These are phyloP conservation scores for Pangasius krempfi DNA, from an alignment of 2,797 vertebrate species.

Conservation along the genomic window DNA sequence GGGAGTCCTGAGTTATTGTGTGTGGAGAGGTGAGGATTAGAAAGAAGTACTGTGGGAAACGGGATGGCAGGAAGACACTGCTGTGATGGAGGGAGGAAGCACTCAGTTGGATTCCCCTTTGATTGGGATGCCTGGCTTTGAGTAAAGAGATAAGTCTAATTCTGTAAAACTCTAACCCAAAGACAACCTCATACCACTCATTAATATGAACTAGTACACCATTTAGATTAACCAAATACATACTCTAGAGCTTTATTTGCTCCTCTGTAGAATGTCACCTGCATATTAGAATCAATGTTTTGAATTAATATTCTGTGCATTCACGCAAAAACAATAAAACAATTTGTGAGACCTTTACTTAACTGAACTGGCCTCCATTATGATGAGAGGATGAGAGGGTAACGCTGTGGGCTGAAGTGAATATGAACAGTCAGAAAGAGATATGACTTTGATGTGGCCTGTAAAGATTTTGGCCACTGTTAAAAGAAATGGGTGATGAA, in stretches of 20 bases:
- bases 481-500: slow-evolving; percentile 52
- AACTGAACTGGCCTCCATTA: slow-evolving; percentile 31
- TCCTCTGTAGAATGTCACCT: slow-evolving; percentile 48
- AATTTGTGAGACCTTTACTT: slow-evolving; percentile 20
- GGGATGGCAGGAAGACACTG: slow-evolving; percentile 57
- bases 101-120: slow-evolving; percentile 58
- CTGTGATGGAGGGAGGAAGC: slow-evolving; percentile 51
- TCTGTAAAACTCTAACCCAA: slow-evolving; percentile 40
- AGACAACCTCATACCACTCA: slow-evolving; percentile 14
- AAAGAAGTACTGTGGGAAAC: slow-evolving; percentile 43
- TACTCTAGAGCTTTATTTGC: slow-evolving; percentile 39
- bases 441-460: slow-evolving; percentile 64
- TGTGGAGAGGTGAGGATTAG: slow-evolving; percentile 36
- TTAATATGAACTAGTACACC: neutral
- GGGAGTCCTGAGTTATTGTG: slow-evolving; percentile 14
- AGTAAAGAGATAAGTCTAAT: slow-evolving; percentile 32
- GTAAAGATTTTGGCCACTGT: slow-evolving; percentile 61
- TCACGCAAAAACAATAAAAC: slow-evolving; percentile 26
- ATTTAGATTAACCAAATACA: slow-evolving; percentile 44
- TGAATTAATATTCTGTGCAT: slow-evolving; percentile 14
- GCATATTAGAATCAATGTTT: slow-evolving; percentile 50
- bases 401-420: slow-evolving; percentile 46
- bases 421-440: slow-evolving; percentile 51
- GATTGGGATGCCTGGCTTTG: slow-evolving; percentile 47
- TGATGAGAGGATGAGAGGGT: slow-evolving; percentile 47